These are phyloP conservation scores for Neoascia interrupta DNA, from an alignment of 2,888 invertebrate genomes.

Conservation along the genomic window DNA sequence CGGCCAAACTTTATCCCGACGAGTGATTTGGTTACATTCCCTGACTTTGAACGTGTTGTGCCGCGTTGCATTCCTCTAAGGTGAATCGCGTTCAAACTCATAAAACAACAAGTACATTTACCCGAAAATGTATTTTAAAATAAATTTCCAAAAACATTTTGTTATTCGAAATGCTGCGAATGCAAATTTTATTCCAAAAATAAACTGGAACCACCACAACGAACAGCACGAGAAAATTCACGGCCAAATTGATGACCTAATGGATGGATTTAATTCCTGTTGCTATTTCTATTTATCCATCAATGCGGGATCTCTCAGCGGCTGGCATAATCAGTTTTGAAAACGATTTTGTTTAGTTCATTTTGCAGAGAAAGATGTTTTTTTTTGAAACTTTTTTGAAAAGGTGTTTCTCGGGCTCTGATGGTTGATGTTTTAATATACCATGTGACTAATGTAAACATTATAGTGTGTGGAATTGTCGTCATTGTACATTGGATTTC, in stretches of 20 bases:
- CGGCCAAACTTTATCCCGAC: conserved; percentile 23
- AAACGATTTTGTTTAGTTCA: conserved; percentile 43
- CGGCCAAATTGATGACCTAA: conserved; percentile 52
- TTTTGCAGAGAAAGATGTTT: conserved; percentile 8
- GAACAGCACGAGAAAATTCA: conserved; percentile 23
- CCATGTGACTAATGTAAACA: conserved; percentile 47
- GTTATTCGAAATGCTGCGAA: background rate
- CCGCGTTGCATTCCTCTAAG: conserved; percentile 32
- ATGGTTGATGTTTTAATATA: background rate
- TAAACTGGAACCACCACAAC: background rate
- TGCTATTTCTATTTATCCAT: conserved; percentile 55
- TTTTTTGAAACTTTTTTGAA: conserved; percentile 25
- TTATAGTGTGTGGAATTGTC: conserved; percentile 14
- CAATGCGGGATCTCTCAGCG: conserved; percentile 32
- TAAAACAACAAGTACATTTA: background rate
- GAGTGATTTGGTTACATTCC: conserved; percentile 1
- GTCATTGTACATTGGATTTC: too few species aligned
- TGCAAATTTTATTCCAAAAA: conserved; percentile 18
- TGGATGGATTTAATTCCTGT: conserved; percentile 47
- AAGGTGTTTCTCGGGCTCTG: background rate
- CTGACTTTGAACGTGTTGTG: background rate
- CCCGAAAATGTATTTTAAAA: background rate
- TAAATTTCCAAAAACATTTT: background rate
- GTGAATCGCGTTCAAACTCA: conserved; percentile 18
- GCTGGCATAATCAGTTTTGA: conserved; percentile 11